Percentiles rank a stretch among this genome's conserved stretches.
phyloP scores from a whole-genome alignment of 2,113 vertebrate species.

The Centrocercus urophasianus region DNA sequence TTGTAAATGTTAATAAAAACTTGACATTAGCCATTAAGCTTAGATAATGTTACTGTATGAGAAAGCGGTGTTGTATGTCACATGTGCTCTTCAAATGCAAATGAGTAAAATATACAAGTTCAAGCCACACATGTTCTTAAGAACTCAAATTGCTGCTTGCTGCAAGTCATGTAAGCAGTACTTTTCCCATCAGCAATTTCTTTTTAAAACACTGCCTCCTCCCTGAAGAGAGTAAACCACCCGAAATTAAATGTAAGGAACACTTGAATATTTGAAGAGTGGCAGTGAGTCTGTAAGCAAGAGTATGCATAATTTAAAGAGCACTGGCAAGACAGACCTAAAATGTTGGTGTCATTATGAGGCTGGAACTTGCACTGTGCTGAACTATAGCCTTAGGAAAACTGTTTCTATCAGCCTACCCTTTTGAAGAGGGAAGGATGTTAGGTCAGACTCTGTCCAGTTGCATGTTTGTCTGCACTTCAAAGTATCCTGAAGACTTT shows the following conservation, averaged over 20 bases:
- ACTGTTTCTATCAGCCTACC: background rate
- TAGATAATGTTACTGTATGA: conserved; percentile 21
- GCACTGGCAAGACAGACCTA: conserved; percentile 23
- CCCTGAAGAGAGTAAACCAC: conserved; percentile 22
- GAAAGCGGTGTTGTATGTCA: background rate
- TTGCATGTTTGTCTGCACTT: background rate
- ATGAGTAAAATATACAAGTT: conserved; percentile 3
- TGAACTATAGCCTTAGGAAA: background rate
- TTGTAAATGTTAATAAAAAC: conserved; percentile 65
- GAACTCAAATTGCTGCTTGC: conserved; percentile 23
- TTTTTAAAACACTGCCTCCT: conserved; percentile 43
- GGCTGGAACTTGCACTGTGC: background rate
- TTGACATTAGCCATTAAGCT: conserved; percentile 44
- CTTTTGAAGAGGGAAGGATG: background rate
- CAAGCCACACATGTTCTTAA: background rate
- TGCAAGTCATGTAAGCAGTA: conserved; percentile 13
- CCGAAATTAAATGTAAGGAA: conserved; percentile 52
- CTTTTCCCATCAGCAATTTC: background rate
- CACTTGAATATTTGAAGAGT: conserved; percentile 53
- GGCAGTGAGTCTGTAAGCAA: conserved; percentile 22
- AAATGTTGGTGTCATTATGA: conserved; percentile 29
- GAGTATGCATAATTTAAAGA: conserved; percentile 51
- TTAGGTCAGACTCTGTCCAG: background rate
- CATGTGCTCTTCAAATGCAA: conserved; percentile 25
- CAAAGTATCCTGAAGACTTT: background rate